Conservation (phyloP, 2,113 vertebrate genomes). For the Hyaena hyaena region DNA sequence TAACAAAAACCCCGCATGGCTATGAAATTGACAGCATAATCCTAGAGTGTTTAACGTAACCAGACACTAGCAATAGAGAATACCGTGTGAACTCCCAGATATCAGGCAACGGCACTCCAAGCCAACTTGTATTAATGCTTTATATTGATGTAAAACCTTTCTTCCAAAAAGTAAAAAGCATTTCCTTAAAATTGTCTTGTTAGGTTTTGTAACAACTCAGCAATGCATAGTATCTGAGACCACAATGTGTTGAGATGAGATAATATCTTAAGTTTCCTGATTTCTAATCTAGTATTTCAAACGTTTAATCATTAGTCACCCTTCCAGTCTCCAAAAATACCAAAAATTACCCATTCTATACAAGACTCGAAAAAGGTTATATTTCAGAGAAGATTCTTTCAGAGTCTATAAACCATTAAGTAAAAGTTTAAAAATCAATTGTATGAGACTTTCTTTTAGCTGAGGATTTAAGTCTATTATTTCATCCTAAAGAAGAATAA, state of each 20-base stretch:
- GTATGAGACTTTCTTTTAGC: constrained; percentile 51
- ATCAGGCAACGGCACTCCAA: constrained; percentile 75
- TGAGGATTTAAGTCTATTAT: constrained; percentile 40
- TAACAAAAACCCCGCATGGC: constrained; percentile 78
- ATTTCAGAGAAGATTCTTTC: constrained; percentile 59
- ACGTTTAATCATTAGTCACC: constrained; percentile 38
- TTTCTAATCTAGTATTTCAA: constrained; percentile 64
- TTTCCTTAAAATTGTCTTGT: constrained; percentile 58
- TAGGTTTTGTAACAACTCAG: constrained; percentile 58
- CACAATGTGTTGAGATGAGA: constrained; percentile 29
- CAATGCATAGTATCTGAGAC: neutral
- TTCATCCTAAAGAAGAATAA: neutral
- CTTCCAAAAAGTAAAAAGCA: constrained; percentile 63
- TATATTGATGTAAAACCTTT: constrained; percentile 63
- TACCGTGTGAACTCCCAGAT: constrained; percentile 72
- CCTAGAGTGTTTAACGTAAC: constrained; percentile 77
- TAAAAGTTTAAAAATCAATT: constrained; percentile 69
- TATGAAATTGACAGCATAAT: constrained; percentile 79
- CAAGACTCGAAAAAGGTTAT: constrained; percentile 53
- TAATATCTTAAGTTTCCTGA: constrained; percentile 54
- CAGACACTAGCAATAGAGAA: constrained; percentile 73
- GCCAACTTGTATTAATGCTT: constrained; percentile 57
- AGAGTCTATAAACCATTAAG: constrained; percentile 21
- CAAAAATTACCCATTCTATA: constrained; percentile 42
- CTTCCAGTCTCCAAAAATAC: constrained; percentile 60